Evolutionary conservation across 2,113 vertebrate genomes (phyloP).

Genomic region (Triplophysa dalaica): DNA sequence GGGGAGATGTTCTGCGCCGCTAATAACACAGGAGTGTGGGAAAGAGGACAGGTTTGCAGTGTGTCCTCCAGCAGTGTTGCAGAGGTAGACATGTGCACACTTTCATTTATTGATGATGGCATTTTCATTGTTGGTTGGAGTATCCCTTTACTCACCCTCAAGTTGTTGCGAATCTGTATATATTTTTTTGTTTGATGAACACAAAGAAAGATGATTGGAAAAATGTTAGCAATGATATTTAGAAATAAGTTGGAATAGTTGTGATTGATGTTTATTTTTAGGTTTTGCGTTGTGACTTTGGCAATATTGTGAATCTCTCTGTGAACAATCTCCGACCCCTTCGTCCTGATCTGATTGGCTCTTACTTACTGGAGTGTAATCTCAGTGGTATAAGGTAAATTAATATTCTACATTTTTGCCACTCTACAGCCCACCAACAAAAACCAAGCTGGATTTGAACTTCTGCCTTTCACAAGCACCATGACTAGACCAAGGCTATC

Average conservation of each 20-base stretch:
- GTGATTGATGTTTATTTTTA: slow-evolving; percentile 55
- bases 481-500: no score
- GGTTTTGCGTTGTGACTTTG: slow-evolving; percentile 87
- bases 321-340: slow-evolving; percentile 77
- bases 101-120: not conserved
- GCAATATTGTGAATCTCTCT: slow-evolving; percentile 73
- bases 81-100: slow-evolving; percentile 73
- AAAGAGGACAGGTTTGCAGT: slow-evolving; percentile 78
- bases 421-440: not conserved
- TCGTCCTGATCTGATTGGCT: slow-evolving; percentile 69
- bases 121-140: no score
- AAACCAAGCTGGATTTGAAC: not conserved
- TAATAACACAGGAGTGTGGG: slow-evolving; percentile 77
- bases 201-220: no score
- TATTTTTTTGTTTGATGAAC: no score
- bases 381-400: slow-evolving; percentile 85
- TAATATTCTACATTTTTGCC: not conserved
- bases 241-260: no score
- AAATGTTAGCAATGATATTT: no score
- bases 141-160: no score
- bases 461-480: no score
- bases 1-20: slow-evolving; percentile 82
- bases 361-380: slow-evolving; percentile 80
- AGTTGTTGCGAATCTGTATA: no score
- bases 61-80: slow-evolving; percentile 69